Percentiles rank a stretch among this genome's conserved stretches.
phyloP scores from a whole-genome alignment of 2,888 invertebrate genomes.

The Oscheius onirici region DNA sequence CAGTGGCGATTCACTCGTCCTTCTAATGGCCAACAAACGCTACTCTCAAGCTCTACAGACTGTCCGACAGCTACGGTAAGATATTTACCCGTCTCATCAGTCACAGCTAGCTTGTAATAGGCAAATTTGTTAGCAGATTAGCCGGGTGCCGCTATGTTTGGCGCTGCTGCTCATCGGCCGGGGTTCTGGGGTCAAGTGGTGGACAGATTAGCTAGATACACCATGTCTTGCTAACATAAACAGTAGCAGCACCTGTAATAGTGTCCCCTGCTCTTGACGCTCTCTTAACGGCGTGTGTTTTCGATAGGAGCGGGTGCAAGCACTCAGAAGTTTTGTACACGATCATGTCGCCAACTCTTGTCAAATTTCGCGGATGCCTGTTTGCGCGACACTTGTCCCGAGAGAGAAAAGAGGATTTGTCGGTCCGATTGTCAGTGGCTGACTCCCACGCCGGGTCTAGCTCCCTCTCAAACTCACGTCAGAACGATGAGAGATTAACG shows the following conservation, averaged over 20 bases:
- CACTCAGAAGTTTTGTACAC: slow-evolving; percentile 29
- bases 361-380: slow-evolving; percentile 36
- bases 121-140: slow-evolving; percentile 32
- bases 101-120: slow-evolving; percentile 30
- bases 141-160: slow-evolving; percentile 12
- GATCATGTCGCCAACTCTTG: slow-evolving; percentile 33
- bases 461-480: not conserved
- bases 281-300: slow-evolving; percentile 27
- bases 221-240: slow-evolving; percentile 13
- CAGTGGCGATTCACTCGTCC: slow-evolving; percentile 60
- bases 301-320: slow-evolving; percentile 19
- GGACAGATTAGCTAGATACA: slow-evolving; percentile 31
- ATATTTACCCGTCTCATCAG: slow-evolving; percentile 21
- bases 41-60: slow-evolving; percentile 63
- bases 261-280: not conserved
- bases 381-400: slow-evolving; percentile 30
- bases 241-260: slow-evolving; percentile 19
- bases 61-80: slow-evolving; percentile 62
- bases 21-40: slow-evolving; percentile 67
- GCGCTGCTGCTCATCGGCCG: slow-evolving; percentile 15
- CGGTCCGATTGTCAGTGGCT: slow-evolving; percentile 13
- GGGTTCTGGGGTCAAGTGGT: slow-evolving; percentile 25
- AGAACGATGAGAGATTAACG: slow-evolving; percentile 15
- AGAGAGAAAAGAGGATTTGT: slow-evolving; percentile 32
- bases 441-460: slow-evolving; percentile 11